Conservation (phyloP, 2,888 invertebrate species). For the Netelia inedita region DNA sequence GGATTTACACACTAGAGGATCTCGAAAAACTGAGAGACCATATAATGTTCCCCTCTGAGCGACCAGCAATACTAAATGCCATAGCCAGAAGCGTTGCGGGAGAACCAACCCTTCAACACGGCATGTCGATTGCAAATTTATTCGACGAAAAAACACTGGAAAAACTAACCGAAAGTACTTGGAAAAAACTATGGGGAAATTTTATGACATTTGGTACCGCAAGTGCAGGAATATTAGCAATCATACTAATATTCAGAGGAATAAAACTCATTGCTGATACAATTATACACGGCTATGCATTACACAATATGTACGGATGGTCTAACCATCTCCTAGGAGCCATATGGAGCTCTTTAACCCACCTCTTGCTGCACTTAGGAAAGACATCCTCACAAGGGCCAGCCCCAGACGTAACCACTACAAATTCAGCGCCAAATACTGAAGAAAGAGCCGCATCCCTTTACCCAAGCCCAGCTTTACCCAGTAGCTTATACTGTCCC, state of each 20-base stretch:
- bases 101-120: constrained; percentile 20
- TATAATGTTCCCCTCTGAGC: constrained; percentile 49
- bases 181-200: constrained; percentile 21
- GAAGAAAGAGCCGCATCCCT: too few relatives aligned
- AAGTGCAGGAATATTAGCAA: constrained; percentile 52
- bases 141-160: constrained; percentile 43
- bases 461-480: too few relatives aligned
- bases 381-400: too few relatives aligned
- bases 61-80: constrained; percentile 40
- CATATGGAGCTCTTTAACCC: background rate
- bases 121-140: constrained; percentile 23
- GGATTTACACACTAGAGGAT: constrained; percentile 27
- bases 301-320: constrained; percentile 2
- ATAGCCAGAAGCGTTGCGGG: constrained; percentile 12
- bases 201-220: constrained; percentile 52
- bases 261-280: constrained; percentile 47
- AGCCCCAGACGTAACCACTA: too few relatives aligned
- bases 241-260: constrained; percentile 27
- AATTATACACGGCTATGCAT: constrained; percentile 19
- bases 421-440: too few relatives aligned
- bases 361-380: constrained; percentile 7
- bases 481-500: too few relatives aligned
- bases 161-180: background rate
- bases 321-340: constrained; percentile 1
- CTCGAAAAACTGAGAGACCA: constrained; percentile 39